A percentile compares a stretch with the other conserved stretches of the same genome.
Conservation (phyloP, 1,140 invertebrate species). For the Hesperophylax magnus region DNA sequence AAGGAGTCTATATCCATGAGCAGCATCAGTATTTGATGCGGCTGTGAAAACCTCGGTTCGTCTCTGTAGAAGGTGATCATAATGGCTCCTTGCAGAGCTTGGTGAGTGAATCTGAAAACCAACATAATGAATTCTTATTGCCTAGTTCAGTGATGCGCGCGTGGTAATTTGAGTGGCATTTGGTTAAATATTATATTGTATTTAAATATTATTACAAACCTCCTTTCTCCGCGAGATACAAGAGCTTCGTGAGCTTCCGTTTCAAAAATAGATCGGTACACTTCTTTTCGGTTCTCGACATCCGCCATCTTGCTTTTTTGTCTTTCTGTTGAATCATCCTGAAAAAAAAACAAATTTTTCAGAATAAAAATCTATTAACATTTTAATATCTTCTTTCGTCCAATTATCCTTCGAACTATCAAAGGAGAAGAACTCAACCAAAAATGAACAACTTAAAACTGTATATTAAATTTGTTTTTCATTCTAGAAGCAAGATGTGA, state of each 20-base stretch:
- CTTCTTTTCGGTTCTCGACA: slow-evolving; percentile 82
- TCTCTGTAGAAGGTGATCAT: slow-evolving; percentile 98
- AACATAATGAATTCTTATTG: too few species aligned
- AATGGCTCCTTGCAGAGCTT: slow-evolving; percentile 94
- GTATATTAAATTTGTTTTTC: too few species aligned
- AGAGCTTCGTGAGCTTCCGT: slow-evolving; percentile 85
- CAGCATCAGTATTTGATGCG: slow-evolving; percentile 93
- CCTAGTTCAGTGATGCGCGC: too few species aligned
- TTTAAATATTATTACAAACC: slow-evolving; percentile 57
- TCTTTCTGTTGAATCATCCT: slow-evolving; percentile 70
- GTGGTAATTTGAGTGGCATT: too few species aligned
- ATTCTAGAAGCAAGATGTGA: too few species aligned
- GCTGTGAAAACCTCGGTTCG: slow-evolving; percentile 96
- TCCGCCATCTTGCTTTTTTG: slow-evolving; percentile 78
- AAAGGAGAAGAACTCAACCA: too few species aligned
- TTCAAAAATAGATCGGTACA: slow-evolving; percentile 93
- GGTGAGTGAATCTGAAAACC: slow-evolving; percentile 82
- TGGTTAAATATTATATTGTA: not conserved
- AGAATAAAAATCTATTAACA: too few species aligned
- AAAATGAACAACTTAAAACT: too few species aligned
- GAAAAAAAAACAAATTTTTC: slow-evolving; percentile 37
- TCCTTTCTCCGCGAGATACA: slow-evolving; percentile 86
- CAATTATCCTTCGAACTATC: too few species aligned
- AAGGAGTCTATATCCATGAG: slow-evolving; percentile 98
- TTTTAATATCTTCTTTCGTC: too few species aligned